phyloP scores from a whole-genome alignment of 2,113 vertebrate genomes.

The Eubucco bourcierii region DNA sequence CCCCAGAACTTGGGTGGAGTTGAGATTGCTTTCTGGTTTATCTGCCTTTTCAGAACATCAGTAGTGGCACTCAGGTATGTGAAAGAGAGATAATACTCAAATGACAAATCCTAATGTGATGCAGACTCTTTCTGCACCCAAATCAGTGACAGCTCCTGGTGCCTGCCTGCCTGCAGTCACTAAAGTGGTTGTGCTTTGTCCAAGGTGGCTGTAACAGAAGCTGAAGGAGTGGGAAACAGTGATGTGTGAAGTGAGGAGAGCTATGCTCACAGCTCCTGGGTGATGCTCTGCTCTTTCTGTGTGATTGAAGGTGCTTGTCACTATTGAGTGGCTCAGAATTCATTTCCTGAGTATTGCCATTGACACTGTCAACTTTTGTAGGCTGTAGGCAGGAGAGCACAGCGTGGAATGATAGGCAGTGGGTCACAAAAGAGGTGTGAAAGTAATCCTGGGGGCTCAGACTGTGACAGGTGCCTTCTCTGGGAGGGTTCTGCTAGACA shows the following conservation, averaged over 20 bases:
- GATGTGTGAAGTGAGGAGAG: neutral
- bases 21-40: neutral
- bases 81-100: neutral
- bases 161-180: no score
- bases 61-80: neutral
- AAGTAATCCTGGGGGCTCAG: no score
- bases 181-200: neutral
- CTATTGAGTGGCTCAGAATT: neutral
- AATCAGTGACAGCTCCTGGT: neutral
- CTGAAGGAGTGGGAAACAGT: neutral
- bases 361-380: neutral
- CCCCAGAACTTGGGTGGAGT: no score
- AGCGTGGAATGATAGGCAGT: neutral
- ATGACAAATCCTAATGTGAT: neutral
- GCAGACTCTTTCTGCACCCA: neutral
- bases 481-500: neutral
- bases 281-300: neutral
- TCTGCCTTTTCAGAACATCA: neutral
- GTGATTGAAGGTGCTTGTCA: neutral
- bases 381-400: neutral
- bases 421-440: neutral
- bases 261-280: neutral
- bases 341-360: neutral
- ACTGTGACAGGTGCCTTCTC: neutral
- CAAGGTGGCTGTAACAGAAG: neutral